These are phyloP conservation scores for Eulemur albifrons DNA, from an alignment of 2,797 vertebrate genomes.

Conservation along the genomic window DNA sequence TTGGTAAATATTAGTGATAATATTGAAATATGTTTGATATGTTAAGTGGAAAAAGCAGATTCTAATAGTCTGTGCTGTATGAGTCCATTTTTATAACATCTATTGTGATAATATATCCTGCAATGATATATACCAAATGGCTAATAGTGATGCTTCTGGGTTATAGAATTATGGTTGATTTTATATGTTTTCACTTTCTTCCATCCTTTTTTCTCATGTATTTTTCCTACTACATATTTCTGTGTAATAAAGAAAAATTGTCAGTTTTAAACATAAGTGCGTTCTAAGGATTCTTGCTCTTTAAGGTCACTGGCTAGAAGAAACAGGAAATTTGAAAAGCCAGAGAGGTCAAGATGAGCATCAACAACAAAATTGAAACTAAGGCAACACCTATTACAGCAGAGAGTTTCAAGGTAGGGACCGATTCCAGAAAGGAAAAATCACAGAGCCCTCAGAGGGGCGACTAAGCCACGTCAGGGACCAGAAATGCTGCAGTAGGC, in stretches of 20 bases:
- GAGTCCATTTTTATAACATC: not conserved
- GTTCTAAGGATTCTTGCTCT: not conserved
- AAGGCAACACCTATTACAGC: no score
- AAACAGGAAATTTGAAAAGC: not conserved
- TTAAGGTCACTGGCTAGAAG: not conserved
- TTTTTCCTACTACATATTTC: not conserved
- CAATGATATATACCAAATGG: not conserved
- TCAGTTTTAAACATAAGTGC: not conserved
- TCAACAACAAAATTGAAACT: not conserved
- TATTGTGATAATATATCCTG: not conserved
- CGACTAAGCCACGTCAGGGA: not conserved
- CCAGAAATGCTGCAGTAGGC: not conserved
- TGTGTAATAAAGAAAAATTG: not conserved
- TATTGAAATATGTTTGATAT: not conserved
- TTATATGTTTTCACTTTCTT: not conserved
- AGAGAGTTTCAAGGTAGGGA: not conserved
- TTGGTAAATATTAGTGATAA: not conserved
- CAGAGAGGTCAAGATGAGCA: not conserved
- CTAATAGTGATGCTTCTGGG: not conserved
- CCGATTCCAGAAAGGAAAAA: not conserved
- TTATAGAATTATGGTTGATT: not conserved
- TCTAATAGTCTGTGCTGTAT: not conserved
- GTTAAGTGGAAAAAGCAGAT: not conserved
- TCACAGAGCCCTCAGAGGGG: not conserved
- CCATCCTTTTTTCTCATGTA: not conserved